Conservation (phyloP, 2,797 vertebrate species). For the Eospalax fontanierii region DNA sequence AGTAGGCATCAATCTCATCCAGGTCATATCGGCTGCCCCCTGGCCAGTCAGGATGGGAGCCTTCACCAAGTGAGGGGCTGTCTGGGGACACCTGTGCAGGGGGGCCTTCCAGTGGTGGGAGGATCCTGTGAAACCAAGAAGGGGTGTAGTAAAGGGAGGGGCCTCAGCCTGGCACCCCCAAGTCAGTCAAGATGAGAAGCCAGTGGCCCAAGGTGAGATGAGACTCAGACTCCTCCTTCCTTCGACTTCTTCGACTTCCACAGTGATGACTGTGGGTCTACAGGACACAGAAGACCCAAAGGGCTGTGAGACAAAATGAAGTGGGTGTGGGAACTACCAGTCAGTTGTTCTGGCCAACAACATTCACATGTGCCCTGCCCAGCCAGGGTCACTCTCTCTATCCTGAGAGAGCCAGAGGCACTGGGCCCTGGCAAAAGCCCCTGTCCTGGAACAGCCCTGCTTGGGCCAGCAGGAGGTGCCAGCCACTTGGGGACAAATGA, state of each 20-base stretch:
- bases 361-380: neutral
- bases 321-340: neutral
- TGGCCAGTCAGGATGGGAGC: slow-evolving; percentile 89
- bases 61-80: slow-evolving; percentile 84
- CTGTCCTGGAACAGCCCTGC: neutral
- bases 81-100: slow-evolving; percentile 81
- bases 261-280: too few species aligned
- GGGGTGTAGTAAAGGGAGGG: neutral
- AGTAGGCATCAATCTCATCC: slow-evolving; percentile 96
- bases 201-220: neutral
- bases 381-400: neutral
- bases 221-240: neutral
- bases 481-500: neutral
- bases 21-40: slow-evolving; percentile 95
- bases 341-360: too few species aligned
- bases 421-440: neutral
- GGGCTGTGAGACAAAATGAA: neutral
- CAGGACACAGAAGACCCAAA: neutral
- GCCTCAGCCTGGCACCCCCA: neutral
- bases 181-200: neutral
- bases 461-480: neutral
- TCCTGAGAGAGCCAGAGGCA: too few species aligned
- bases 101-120: slow-evolving; percentile 88
- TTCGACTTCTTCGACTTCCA: neutral
- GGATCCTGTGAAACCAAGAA: slow-evolving; percentile 87